phyloP scores from a whole-genome alignment of 2,113 vertebrate species.

The Syngnathus scovelli region DNA sequence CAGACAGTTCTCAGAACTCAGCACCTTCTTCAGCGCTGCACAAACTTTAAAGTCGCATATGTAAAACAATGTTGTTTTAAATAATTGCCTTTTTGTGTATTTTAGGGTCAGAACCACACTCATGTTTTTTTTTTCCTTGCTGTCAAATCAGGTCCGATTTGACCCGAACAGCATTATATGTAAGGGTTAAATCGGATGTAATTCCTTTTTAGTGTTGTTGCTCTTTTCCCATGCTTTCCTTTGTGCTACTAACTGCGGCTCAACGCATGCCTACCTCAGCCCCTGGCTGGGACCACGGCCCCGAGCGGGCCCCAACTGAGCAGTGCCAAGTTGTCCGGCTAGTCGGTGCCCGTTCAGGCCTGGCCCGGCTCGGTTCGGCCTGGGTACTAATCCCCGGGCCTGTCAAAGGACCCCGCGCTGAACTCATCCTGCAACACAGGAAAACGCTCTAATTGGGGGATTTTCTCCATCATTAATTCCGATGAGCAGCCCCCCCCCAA shows the following conservation, averaged over 20 bases:
- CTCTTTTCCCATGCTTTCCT: constrained; percentile 66
- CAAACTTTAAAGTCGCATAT: background rate
- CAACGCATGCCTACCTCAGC: constrained; percentile 63
- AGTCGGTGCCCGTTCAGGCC: constrained; percentile 62
- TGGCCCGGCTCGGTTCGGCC: constrained; percentile 27
- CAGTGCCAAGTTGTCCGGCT: constrained; percentile 60
- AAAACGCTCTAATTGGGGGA: constrained; percentile 79
- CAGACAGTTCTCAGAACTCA: too few species aligned
- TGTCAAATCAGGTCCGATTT: background rate
- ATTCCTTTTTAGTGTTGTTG: constrained; percentile 16
- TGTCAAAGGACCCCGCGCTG: constrained; percentile 70
- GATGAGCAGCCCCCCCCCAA: constrained; percentile 58
- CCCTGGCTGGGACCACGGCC: constrained; percentile 48
- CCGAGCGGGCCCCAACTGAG: constrained; percentile 39
- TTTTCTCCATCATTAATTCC: constrained; percentile 77
- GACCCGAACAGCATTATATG: background rate
- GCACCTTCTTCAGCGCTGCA: too few species aligned
- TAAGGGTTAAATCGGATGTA: background rate
- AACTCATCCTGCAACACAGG: constrained; percentile 74
- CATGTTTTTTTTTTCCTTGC: too few species aligned
- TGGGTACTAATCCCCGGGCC: constrained; percentile 67
- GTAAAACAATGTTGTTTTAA: background rate
- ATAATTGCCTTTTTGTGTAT: background rate
- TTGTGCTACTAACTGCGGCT: constrained; percentile 50
- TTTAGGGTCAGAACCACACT: background rate